Base-by-base conservation (phyloP, 1,140 invertebrate species). In the Drosophila persimilis region DNA sequence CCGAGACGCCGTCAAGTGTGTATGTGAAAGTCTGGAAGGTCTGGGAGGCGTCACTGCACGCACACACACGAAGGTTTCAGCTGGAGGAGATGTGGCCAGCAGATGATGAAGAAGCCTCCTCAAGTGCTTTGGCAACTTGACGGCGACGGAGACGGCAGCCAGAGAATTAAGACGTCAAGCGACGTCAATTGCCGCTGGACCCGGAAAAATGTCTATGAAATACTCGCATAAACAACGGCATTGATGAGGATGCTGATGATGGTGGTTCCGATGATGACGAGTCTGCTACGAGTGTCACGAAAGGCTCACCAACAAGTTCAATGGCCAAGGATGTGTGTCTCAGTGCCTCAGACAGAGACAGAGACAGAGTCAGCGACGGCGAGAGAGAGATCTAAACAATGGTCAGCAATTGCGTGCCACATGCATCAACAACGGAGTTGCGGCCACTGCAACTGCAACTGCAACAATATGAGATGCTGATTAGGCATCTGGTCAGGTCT, bases 401-500 rank as follows among this genome's bases (percentile, higher is more conserved):
- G 69, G 48, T 35, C 73, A 22, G 24, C 73, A 81, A 81, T 86
- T 88, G 83, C 81, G 81, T 86, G 81, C 70, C 77, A 81, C 81
- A 86, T 86, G 81, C 81, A 80, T 67, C 80, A 72, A 39, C 60
- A 55, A 24, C 70, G 44, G 57, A 59, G n/a, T 20, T 44, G n/a
- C 66, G 8, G 22, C 60, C 22, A 17, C 66, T 43, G 20, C 45
- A 26, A 57, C 65, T 41, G 44, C 59, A 58, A 58, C 46, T 58
- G 56, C 79, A 83, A 80, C 80, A 86, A 84, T 86, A 86, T 86
- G 77, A 86, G 73, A 81, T 86, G 83, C 64, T 86, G 81, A 86
- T 86, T 88, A 88, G 77, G 69, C 73, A 62, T 75, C 73, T 63
- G 76, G 66, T 66, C 65, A 62, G 73, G 22, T 31, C 11, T 22